phyloP scores from a whole-genome alignment of 1,140 invertebrate species.

The Cydia strobilella region DNA sequence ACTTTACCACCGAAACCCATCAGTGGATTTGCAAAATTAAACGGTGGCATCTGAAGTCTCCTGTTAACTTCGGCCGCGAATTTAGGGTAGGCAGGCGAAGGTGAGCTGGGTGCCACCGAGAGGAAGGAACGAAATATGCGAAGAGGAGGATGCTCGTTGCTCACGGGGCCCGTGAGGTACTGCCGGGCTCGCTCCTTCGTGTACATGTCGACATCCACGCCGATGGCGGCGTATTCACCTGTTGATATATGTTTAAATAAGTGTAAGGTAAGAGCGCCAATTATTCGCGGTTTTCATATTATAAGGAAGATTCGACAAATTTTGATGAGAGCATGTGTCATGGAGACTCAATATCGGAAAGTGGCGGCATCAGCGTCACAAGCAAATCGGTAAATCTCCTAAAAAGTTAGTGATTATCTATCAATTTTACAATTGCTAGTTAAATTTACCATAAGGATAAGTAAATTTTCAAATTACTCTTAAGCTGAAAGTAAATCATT shows the following conservation, averaged over 20 bases:
- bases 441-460: too few relatives aligned
- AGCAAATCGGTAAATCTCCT: too few relatives aligned
- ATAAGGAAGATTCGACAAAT: too few relatives aligned
- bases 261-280: background rate
- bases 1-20: constrained; percentile 85
- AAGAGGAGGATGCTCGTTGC: constrained; percentile 80
- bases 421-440: too few relatives aligned
- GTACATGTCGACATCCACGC: constrained; percentile 94
- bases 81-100: constrained; percentile 85
- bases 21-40: constrained; percentile 91
- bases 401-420: too few relatives aligned
- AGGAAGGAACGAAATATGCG: constrained; percentile 87
- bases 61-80: constrained; percentile 89
- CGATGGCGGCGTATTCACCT: constrained; percentile 95
- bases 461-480: too few relatives aligned
- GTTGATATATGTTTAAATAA: constrained; percentile 36
- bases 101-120: constrained; percentile 85
- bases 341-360: too few relatives aligned
- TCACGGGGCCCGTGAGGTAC: constrained; percentile 87
- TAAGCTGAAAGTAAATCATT: too few relatives aligned
- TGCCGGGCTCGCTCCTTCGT: constrained; percentile 86
- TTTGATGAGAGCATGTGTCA: too few relatives aligned
- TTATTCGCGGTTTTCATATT: too few relatives aligned
- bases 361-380: too few relatives aligned
- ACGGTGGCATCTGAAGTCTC: constrained; percentile 89